Conservation (phyloP, 2,888 invertebrate genomes). For the Erynnis tages region DNA sequence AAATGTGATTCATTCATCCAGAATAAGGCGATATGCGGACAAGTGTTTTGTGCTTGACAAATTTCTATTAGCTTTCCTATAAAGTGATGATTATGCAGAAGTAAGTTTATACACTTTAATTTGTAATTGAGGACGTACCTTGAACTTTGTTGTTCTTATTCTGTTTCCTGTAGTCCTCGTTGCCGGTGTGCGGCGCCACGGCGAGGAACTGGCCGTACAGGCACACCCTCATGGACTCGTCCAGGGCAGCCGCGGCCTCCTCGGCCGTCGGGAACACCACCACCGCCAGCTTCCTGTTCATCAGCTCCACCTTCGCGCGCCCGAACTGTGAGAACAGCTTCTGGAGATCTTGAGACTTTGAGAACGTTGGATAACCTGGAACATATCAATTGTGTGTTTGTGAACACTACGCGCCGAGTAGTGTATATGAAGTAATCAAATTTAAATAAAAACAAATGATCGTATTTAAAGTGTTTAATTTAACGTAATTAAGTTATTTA, state of each 20-base stretch:
- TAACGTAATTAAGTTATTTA: no score
- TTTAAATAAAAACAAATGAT: no score
- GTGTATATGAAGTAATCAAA: no score
- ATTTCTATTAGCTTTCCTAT: no score
- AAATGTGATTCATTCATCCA: no score
- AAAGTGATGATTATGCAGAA: no score
- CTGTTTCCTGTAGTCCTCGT: slow-evolving; percentile 23
- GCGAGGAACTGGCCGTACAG: slow-evolving; percentile 56
- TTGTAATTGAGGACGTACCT: slow-evolving; percentile 39
- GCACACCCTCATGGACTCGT: slow-evolving; percentile 40
- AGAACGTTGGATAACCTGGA: slow-evolving; percentile 59
- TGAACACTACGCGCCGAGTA: no score
- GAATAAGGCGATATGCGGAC: no score
- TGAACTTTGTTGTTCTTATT: slow-evolving; percentile 45
- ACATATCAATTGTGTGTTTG: slow-evolving; percentile 1
- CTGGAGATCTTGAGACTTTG: slow-evolving; percentile 50
- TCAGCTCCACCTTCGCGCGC: slow-evolving; percentile 42
- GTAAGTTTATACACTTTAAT: background rate
- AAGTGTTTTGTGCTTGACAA: no score
- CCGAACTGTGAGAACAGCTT: slow-evolving; percentile 51
- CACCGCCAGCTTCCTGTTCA: slow-evolving; percentile 40
- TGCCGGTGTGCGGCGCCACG: slow-evolving; percentile 39
- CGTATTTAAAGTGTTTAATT: no score
- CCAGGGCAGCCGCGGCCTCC: slow-evolving; percentile 43
- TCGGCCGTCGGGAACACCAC: slow-evolving; percentile 39